These are phyloP conservation scores for Physocephala rufipes DNA, from an alignment of 2,888 invertebrate species.

Conservation along the genomic window DNA sequence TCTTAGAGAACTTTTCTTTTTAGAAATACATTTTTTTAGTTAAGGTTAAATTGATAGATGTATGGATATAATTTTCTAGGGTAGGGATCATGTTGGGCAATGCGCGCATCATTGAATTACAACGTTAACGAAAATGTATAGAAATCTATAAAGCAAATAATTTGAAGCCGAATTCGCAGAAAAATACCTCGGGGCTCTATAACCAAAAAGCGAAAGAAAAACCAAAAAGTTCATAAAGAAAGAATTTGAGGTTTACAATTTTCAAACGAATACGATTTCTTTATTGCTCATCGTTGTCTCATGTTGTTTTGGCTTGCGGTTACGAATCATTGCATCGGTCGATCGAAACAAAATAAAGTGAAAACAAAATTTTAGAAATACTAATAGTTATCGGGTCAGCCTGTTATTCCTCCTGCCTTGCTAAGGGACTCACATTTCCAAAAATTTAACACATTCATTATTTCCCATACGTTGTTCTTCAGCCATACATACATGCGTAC, in stretches of 20 bases:
- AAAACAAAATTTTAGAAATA: too few species aligned
- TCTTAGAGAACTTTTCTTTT: too few species aligned
- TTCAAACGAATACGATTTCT: neutral
- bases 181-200: too few species aligned
- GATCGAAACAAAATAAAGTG: neutral
- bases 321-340: conserved; percentile 15
- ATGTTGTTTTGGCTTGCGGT: conserved; percentile 7
- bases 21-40: too few species aligned
- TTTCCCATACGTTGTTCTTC: neutral
- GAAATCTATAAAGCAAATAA: too few species aligned
- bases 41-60: too few species aligned
- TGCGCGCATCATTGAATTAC: too few species aligned
- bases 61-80: too few species aligned
- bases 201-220: neutral
- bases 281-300: conserved; percentile 29
- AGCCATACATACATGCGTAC: neutral
- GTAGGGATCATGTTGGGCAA: too few species aligned
- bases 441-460: neutral
- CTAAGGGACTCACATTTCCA: too few species aligned
- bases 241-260: neutral
- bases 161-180: too few species aligned
- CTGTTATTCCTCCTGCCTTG: neutral
- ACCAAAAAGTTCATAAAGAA: neutral
- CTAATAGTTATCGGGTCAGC: neutral
- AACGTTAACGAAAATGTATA: too few species aligned